These are phyloP conservation scores for Tolmerus cingulatus DNA, from an alignment of 2,888 invertebrate species.

Conservation along the genomic window DNA sequence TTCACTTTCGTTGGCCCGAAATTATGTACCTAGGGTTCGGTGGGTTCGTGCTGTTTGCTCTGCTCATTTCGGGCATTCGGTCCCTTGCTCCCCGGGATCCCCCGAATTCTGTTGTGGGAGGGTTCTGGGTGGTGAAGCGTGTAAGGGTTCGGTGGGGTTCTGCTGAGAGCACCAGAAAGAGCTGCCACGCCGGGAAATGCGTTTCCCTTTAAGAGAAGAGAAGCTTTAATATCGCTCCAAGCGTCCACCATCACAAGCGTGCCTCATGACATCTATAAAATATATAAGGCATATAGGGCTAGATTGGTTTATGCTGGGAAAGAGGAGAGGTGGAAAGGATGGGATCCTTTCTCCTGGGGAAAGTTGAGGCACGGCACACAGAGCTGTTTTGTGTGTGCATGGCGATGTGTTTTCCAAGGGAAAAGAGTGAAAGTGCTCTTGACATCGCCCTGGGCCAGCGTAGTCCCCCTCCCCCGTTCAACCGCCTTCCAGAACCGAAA, in stretches of 20 bases:
- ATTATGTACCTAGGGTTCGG: neutral
- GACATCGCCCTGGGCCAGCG: constrained; percentile 35
- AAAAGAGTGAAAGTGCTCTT: constrained; percentile 46
- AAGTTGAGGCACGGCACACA: neutral
- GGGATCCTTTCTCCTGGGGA: constrained; percentile 36
- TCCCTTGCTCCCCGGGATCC: neutral
- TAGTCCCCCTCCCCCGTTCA: neutral
- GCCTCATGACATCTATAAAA: neutral
- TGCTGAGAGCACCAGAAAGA: constrained; percentile 37
- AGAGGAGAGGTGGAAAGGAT: neutral
- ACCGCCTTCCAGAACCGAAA: neutral
- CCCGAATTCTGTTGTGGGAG: neutral
- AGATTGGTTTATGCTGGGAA: neutral
- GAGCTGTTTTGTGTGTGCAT: neutral
- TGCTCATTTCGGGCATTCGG: neutral
- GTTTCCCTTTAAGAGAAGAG: constrained; percentile 31
- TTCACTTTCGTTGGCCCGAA: constrained; percentile 22
- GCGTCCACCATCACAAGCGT: neutral
- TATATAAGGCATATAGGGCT: neutral
- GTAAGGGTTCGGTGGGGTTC: neutral
- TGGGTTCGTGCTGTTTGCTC: neutral
- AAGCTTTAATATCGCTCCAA: constrained; percentile 29
- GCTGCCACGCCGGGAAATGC: constrained; percentile 24
- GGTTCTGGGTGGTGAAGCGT: neutral
- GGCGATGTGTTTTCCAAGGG: constrained; percentile 13